phyloP scores from a whole-genome alignment of 1,140 invertebrate genomes.

The Drosophila azteca region DNA sequence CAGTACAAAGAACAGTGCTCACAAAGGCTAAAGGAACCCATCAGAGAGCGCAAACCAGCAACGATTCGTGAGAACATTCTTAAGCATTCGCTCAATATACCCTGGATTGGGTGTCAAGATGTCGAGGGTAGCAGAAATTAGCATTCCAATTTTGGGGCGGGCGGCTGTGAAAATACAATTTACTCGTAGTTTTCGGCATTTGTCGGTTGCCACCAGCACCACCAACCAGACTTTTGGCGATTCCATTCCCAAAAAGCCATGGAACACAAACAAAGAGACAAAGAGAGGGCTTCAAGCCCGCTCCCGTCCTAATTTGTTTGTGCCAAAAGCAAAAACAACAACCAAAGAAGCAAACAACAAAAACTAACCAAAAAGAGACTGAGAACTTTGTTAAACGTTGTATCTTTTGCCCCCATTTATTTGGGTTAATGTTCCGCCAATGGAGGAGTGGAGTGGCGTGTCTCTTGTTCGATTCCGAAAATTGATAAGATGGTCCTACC shows the following conservation, averaged over 20 bases:
- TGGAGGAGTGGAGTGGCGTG: constrained; percentile 1
- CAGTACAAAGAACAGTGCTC: no score
- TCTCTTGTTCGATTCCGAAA: constrained; percentile 1
- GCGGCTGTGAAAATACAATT: constrained; percentile 30
- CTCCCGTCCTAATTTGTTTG: constrained; percentile 32
- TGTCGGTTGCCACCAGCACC: neutral
- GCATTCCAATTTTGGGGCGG: constrained; percentile 25
- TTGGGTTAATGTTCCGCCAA: constrained; percentile 40
- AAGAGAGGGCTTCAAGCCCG: neutral
- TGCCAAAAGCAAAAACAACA: constrained; percentile 3
- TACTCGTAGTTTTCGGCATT: constrained; percentile 4
- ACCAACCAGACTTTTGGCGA: constrained; percentile 15
- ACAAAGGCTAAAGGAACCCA: no score
- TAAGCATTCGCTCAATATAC: no score
- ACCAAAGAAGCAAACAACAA: no score
- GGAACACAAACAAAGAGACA: neutral
- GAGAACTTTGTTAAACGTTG: constrained; percentile 24
- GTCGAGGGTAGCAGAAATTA: constrained; percentile 12
- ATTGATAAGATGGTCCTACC: constrained; percentile 9
- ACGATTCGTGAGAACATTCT: no score
- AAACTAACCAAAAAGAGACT: neutral
- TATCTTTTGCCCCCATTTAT: constrained; percentile 27
- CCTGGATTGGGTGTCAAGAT: no score
- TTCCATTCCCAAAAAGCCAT: neutral
- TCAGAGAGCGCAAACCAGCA: no score